These are phyloP conservation scores for Anas platyrhynchos DNA, from an alignment of 2,113 vertebrate species.

Conservation along the genomic window DNA sequence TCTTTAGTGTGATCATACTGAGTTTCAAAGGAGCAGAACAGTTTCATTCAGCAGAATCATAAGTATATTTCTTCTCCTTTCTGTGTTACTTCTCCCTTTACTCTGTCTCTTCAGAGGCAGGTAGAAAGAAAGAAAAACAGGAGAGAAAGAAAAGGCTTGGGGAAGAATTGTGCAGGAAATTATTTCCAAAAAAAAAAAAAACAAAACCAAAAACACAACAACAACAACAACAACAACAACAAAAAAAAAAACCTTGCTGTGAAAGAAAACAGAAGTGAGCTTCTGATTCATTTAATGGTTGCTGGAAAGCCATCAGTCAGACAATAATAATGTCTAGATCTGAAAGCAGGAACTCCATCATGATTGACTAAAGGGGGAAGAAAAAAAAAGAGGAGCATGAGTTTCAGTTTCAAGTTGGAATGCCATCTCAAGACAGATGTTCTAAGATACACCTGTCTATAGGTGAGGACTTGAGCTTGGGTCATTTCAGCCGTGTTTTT, in stretches of 20 bases:
- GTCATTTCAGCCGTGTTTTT: neutral
- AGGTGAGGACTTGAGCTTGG: neutral
- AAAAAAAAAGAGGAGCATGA: too few relatives aligned
- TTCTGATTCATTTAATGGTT: neutral
- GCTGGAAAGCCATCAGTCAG: neutral
- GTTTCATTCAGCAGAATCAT: neutral
- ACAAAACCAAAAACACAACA: too few relatives aligned
- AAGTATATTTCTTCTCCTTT: neutral
- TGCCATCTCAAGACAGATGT: neutral
- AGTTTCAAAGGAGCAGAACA: neutral
- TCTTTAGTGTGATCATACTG: neutral
- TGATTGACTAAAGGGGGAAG: neutral
- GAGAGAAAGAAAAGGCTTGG: neutral
- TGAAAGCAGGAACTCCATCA: neutral
- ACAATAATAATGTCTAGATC: neutral
- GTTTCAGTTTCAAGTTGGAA: neutral
- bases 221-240: too few relatives aligned
- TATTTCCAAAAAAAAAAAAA: neutral
- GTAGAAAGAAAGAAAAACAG: neutral
- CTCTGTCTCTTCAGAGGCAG: neutral
- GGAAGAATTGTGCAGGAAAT: neutral
- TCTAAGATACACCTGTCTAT: neutral
- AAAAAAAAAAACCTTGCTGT: neutral
- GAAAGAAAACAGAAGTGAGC: neutral
- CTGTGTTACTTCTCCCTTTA: neutral